Conservation (phyloP, 2,113 vertebrate genomes). For the Paradoxurus hermaphroditus region DNA sequence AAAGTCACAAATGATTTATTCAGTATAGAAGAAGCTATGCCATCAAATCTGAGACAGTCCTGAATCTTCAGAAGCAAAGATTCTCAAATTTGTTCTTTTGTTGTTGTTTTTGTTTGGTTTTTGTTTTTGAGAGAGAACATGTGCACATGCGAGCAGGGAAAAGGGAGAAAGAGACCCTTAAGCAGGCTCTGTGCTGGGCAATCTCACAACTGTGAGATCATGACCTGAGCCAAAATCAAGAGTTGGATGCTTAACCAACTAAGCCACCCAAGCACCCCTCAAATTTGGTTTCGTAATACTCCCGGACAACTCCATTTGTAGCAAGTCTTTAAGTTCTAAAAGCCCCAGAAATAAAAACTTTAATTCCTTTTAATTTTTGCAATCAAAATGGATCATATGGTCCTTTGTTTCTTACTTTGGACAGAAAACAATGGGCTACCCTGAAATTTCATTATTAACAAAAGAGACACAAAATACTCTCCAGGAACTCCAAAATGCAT, state of each 20-base stretch:
- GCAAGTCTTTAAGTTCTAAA: not conserved
- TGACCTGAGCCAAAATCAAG: no score
- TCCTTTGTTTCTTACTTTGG: not conserved
- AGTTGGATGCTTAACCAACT: no score
- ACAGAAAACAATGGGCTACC: not conserved
- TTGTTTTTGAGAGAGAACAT: no score
- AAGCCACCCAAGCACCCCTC: not conserved
- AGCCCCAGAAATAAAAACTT: not conserved
- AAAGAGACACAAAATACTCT: not conserved
- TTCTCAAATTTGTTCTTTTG: not conserved
- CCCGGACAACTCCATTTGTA: not conserved
- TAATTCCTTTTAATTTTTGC: not conserved
- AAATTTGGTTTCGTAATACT: not conserved
- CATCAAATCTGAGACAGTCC: not conserved
- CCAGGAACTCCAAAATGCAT: not conserved
- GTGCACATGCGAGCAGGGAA: no score
- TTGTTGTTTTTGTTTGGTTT: no score
- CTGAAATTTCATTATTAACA: constrained; percentile 17
- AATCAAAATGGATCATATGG: not conserved
- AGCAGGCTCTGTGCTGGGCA: no score
- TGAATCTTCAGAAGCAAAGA: constrained; percentile 3
- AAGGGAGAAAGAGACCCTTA: no score
- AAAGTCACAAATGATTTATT: not conserved
- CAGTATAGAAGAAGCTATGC: not conserved
- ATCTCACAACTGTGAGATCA: no score